Evolutionary conservation across 2,113 vertebrate genomes (phyloP).

Genomic region (Progne subis): DNA sequence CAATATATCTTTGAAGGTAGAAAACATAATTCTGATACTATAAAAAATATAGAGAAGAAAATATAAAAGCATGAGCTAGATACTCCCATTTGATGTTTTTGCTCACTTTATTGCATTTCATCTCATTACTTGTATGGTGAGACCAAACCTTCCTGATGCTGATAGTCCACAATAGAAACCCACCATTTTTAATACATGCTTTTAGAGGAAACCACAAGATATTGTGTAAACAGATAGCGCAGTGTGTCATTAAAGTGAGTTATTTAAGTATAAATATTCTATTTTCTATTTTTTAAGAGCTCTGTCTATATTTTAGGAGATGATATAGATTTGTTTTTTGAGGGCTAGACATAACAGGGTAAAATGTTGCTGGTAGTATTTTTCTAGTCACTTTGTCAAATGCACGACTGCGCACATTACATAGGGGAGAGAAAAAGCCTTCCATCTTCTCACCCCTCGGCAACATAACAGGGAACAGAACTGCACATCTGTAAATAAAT

Average conservation of each 20-base stretch:
- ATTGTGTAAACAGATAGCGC: background rate
- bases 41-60: background rate
- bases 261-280: slow-evolving; percentile 32
- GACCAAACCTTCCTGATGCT: background rate
- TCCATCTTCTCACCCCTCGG: slow-evolving; percentile 48
- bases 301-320: slow-evolving; percentile 7
- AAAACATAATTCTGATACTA: background rate
- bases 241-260: slow-evolving; percentile 16
- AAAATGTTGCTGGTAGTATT: slow-evolving; percentile 9
- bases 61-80: background rate
- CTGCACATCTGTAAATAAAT: slow-evolving; percentile 88
- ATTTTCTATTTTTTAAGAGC: slow-evolving; percentile 8
- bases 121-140: background rate
- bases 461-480: slow-evolving; percentile 72
- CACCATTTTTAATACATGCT: slow-evolving; percentile 23
- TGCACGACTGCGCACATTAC: background rate
- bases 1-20: background rate
- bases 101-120: background rate
- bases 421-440: background rate
- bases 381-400: slow-evolving; percentile 61
- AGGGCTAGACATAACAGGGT: background rate
- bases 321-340: background rate
- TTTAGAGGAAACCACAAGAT: slow-evolving; percentile 21
- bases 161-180: slow-evolving; percentile 32
- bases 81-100: background rate